These are phyloP conservation scores for Synergus japonicus DNA, from an alignment of 2,888 invertebrate genomes.

Conservation along the genomic window DNA sequence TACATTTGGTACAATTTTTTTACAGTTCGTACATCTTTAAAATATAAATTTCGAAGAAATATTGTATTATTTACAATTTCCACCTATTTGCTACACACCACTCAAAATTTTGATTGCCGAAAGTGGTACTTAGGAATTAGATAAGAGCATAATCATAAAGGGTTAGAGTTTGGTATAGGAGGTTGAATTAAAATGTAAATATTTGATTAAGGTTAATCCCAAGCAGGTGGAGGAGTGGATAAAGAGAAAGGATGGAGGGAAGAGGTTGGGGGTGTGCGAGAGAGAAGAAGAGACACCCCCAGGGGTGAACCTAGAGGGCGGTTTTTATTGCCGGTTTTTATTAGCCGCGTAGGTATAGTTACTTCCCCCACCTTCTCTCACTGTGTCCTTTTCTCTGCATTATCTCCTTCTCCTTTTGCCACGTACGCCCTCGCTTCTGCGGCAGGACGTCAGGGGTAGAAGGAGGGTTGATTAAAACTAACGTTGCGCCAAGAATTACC, in stretches of 20 bases:
- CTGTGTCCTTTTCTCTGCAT: slow-evolving; percentile 52
- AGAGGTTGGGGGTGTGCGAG: slow-evolving; percentile 46
- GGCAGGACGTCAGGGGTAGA: slow-evolving; percentile 55
- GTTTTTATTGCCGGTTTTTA: slow-evolving; percentile 77
- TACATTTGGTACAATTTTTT: too few relatives aligned
- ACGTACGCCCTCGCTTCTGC: slow-evolving; percentile 49
- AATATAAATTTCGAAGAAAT: too few relatives aligned
- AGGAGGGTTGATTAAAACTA: slow-evolving; percentile 73
- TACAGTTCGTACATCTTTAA: too few relatives aligned
- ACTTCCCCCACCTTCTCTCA: slow-evolving; percentile 55
- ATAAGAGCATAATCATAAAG: not conserved
- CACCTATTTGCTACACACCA: not conserved
- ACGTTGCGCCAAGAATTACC: slow-evolving; percentile 77
- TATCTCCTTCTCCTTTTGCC: slow-evolving; percentile 50
- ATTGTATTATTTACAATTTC: too few relatives aligned
- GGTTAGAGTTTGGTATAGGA: not conserved
- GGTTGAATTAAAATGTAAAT: slow-evolving; percentile 70
- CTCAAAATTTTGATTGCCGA: not conserved
- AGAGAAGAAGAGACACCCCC: slow-evolving; percentile 52
- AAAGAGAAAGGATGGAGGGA: slow-evolving; percentile 56
- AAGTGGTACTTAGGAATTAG: not conserved
- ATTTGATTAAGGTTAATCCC: slow-evolving; percentile 77
- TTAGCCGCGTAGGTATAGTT: slow-evolving; percentile 74
- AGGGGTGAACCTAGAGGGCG: slow-evolving; percentile 73
- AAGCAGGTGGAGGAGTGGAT: slow-evolving; percentile 71